Evolutionary conservation across 2,797 vertebrate genomes (phyloP), one percentile per base, ranked within the genome.

Genomic region (Takifugu ocellatus): DNA sequence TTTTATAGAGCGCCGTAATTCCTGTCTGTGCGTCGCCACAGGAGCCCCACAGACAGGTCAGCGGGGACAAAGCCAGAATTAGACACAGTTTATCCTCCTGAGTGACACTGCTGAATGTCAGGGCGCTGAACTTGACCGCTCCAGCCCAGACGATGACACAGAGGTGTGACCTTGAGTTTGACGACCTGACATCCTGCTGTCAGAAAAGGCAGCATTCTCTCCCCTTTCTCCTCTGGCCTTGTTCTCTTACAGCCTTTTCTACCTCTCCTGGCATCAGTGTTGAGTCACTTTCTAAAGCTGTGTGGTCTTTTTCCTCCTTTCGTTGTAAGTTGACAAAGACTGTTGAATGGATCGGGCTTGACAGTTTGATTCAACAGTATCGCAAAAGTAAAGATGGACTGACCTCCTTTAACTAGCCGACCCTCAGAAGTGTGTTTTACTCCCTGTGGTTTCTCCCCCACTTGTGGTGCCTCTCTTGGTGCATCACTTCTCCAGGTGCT

Each of bases 181-280:
- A 81, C 42, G 72, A 80, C 61, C 78, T 86, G 51, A 15, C 84
- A 72, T 65, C 52, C 44, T 60, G 55, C 58, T 81, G 82, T 52
- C 74, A 81, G 71, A 21, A 71, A 56, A 61, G 61, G 39, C 53
- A 57, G 60, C 63, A 56, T 52, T 61, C 74, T 56, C 54, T 48
- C 16, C 27, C 9, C 33, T 17, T 47, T 26, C 45, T 25, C 29
- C 51, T 36, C 39, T 36, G 25, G 24, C 24, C 31, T 57, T 26
- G 46, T 33, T 11, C 10, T 8, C 46, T 36, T 55, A 42, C 57
- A 62, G 58, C 52, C 54, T 54, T 27, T 56, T 54, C 52, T 51
- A 25, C 47, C 49, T 48, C 45, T 56, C 65, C 58, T 61, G 26
- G 44, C 2, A 9, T 33, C 31, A 33, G 21, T 21, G 21, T 10